Conservation (phyloP, 1,140 invertebrate genomes). For the Brachionus calyciflorus region DNA sequence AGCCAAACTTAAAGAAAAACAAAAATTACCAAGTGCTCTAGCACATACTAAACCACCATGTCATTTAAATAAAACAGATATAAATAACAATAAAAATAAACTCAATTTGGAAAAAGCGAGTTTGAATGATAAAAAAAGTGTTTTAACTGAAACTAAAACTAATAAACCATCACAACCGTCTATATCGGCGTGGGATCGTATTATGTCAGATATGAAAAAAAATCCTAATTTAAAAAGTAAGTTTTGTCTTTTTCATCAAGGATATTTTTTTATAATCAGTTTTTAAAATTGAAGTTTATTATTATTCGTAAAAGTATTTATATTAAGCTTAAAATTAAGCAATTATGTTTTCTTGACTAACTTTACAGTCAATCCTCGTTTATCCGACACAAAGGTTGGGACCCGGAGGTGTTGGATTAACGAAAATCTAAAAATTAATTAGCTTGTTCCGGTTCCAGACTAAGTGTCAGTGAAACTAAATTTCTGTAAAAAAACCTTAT, state of each 20-base stretch:
- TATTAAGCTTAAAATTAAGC: too few relatives aligned
- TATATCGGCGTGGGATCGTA: conserved; percentile 34
- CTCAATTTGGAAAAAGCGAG: not conserved
- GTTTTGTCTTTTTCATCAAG: not conserved
- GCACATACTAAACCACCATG: not conserved
- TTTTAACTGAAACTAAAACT: not conserved
- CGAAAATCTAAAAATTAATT: too few relatives aligned
- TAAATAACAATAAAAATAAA: conserved; percentile 33
- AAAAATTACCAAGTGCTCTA: not conserved
- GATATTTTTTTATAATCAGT: not conserved
- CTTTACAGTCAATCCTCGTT: too few relatives aligned
- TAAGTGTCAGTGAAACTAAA: too few relatives aligned
- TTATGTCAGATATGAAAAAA: conserved; percentile 44
- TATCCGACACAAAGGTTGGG: too few relatives aligned
- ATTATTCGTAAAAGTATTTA: too few relatives aligned
- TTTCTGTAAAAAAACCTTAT: too few relatives aligned
- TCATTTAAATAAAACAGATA: not conserved
- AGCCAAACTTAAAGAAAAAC: conserved; percentile 36
- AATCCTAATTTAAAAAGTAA: conserved; percentile 8
- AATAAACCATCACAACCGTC: not conserved
- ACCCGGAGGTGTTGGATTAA: too few relatives aligned
- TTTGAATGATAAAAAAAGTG: not conserved
- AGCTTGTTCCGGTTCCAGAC: too few relatives aligned
- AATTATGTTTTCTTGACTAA: too few relatives aligned
- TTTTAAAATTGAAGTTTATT: not conserved